Evolutionary conservation across 2,797 vertebrate species (phyloP), one percentile per base, ranked within the genome.

Genomic region (Miichthys miiuy): DNA sequence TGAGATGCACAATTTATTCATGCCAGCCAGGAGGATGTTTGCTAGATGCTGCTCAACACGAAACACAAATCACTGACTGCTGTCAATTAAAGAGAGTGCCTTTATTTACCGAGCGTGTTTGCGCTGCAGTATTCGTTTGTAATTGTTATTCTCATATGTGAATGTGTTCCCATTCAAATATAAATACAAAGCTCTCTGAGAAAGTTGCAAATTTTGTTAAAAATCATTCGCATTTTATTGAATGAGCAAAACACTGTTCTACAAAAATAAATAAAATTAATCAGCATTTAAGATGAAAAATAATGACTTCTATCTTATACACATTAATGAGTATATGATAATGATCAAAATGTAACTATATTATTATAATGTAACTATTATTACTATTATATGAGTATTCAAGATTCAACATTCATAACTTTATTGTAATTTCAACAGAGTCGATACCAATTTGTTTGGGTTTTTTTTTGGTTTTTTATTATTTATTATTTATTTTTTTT

Each of bases 41-140:
- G 55, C 75, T 60, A 64, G 81, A 89, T 82, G 80, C 77, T 77
- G 65, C 77, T 85, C 58, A 77, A 82, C 85, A 85, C 72, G 54
- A 78, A 82, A 75, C 88, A 92, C 88, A 92, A 90, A 90, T 91
- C 87, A 89, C 64, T 56, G 72, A 81, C 80, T 81, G 80, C 69
- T 90, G 88, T 90, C 88, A 92, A 89, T 93, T 92, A 89, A 86
- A 80, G 77, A 85, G 82, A 91, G 90, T 92, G 90, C 87, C 72
- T 89, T 87, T 82, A 90, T 84, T 89, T 79, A 87, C 68, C 14
- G 42, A 77, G 77, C 48, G 64, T 17, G 42, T 70, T 25, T 69
- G 66, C 3, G 5, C 68, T 60, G 68, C 82, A 77, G 72, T 55
- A 30, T 72, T 77, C 47, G 62, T 47, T 16, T 46, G n/a, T 42